phyloP scores from a whole-genome alignment of 2,888 invertebrate genomes.

The Lycocerus yunnanus region DNA sequence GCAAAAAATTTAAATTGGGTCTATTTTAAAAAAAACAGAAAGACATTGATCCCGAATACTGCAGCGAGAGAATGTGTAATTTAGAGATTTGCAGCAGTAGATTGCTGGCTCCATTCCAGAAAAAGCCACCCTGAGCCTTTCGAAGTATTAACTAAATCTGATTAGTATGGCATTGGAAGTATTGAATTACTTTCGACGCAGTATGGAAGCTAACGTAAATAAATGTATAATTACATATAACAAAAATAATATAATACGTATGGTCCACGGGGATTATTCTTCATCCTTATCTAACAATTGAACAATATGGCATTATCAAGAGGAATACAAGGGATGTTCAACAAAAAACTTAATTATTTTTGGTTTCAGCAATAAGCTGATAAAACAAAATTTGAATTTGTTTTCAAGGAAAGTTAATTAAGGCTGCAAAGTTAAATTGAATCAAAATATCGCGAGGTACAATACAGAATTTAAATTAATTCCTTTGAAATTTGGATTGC shows the following conservation, averaged over 20 bases:
- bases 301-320: not conserved
- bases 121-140: slow-evolving; percentile 10
- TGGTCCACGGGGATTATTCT: not conserved
- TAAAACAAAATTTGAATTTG: not conserved
- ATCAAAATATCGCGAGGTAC: not conserved
- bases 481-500: not conserved
- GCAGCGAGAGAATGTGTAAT: slow-evolving; percentile 16
- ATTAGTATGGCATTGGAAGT: slow-evolving; percentile 5
- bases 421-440: not conserved
- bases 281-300: not conserved
- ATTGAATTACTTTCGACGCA: not conserved
- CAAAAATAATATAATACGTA: not conserved
- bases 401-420: not conserved
- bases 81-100: slow-evolving; percentile 17
- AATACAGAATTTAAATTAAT: not conserved
- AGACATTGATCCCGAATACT: slow-evolving; percentile 2
- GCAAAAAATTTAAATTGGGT: not conserved
- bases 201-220: not conserved
- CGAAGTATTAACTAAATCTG: slow-evolving; percentile 11
- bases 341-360: not conserved
- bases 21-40: slow-evolving; percentile 4
- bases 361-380: not conserved
- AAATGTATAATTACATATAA: not conserved
- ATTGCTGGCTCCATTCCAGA: slow-evolving; percentile 13
- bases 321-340: not conserved